Percentiles rank a stretch among this genome's conserved stretches.
Conservation (phyloP, 2,888 invertebrate species). For the Cantharis rufa region DNA sequence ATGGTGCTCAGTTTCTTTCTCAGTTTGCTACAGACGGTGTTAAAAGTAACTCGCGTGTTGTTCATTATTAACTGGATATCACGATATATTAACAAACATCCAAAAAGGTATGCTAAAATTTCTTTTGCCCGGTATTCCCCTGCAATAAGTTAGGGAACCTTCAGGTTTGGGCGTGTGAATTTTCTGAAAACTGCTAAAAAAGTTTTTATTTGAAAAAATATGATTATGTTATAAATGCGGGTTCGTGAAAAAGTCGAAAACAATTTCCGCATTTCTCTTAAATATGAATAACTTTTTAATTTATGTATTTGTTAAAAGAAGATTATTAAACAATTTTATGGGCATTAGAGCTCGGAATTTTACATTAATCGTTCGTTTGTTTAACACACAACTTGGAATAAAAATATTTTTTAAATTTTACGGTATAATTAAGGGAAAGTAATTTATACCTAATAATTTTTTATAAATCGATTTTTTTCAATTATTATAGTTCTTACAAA, state of each 20-base stretch:
- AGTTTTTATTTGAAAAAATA: no score
- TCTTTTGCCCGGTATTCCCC: neutral
- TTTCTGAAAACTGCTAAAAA: neutral
- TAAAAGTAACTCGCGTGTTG: constrained; percentile 8
- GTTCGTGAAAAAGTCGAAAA: neutral
- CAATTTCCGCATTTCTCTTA: constrained; percentile 1
- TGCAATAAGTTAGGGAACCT: no score
- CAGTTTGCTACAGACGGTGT: constrained; percentile 16
- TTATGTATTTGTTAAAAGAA: neutral
- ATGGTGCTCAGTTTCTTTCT: constrained; percentile 3
- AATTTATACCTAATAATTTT: neutral
- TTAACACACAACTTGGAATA: neutral
- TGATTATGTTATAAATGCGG: neutral
- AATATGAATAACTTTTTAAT: neutral
- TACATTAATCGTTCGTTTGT: neutral
- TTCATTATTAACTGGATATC: neutral
- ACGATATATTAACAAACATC: neutral
- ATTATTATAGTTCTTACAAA: neutral
- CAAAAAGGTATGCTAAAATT: neutral
- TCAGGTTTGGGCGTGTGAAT: no score
- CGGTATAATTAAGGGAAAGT: neutral
- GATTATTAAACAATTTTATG: neutral
- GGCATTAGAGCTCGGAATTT: neutral
- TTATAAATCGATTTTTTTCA: neutral
- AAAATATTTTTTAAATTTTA: neutral